Percentiles rank a stretch among this genome's conserved stretches.
These are phyloP conservation scores for Diadumene lineata DNA, from an alignment of 92 coral and sea anemone genomes.

Conservation along the genomic window DNA sequence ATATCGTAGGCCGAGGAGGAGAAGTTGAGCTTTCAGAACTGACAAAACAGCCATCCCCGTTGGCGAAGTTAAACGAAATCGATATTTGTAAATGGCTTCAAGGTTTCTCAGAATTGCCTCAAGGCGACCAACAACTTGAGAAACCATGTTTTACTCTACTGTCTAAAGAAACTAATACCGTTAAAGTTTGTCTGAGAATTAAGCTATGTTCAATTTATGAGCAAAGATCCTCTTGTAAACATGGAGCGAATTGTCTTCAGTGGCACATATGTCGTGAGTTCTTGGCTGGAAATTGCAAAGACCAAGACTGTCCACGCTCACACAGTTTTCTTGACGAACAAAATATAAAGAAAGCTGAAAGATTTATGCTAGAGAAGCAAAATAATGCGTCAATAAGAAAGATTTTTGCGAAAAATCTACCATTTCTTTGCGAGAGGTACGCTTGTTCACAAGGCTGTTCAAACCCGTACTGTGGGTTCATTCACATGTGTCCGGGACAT, in stretches of 20 bases:
- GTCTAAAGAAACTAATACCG: slow-evolving; percentile 12
- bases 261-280: slow-evolving; percentile 45
- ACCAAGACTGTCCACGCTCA: slow-evolving; percentile 21
- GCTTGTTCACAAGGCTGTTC: slow-evolving; percentile 17
- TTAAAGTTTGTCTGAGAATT: slow-evolving; percentile 30
- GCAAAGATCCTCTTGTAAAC: slow-evolving; percentile 36
- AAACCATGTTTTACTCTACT: slow-evolving; percentile 19
- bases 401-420: slow-evolving; percentile 30
- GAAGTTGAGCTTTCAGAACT: slow-evolving; percentile 40
- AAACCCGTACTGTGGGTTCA: slow-evolving; percentile 4
- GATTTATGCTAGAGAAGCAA: slow-evolving; percentile 32
- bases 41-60: slow-evolving; percentile 61
- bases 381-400: background rate
- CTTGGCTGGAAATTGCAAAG: slow-evolving; percentile 38
- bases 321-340: slow-evolving; percentile 31
- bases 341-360: slow-evolving; percentile 22
- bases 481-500: slow-evolving; percentile 40
- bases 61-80: slow-evolving; percentile 26
- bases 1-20: slow-evolving; percentile 54
- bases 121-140: slow-evolving; percentile 12
- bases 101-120: slow-evolving; percentile 19
- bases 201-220: slow-evolving; percentile 53
- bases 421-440: slow-evolving; percentile 35
- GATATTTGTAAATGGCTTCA: slow-evolving; percentile 52
- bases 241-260: slow-evolving; percentile 9